Evolutionary conservation across 2,113 vertebrate species (phyloP), one percentile per base, ranked within the genome.

Genomic region (Calyptomena viridis): DNA sequence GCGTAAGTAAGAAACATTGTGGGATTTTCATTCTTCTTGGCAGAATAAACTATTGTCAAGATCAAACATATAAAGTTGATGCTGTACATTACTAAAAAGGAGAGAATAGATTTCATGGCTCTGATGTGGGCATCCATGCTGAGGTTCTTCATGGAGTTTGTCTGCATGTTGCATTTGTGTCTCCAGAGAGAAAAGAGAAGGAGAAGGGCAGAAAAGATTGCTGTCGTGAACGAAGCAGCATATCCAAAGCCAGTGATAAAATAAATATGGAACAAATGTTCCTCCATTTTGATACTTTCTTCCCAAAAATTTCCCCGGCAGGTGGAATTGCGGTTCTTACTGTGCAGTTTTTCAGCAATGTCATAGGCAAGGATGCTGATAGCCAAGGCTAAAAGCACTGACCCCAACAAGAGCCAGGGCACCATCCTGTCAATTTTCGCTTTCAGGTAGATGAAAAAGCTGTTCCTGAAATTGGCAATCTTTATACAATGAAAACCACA

Each of bases 291-390:
- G 20, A 30, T 1, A 24, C 0, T 31, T 2, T 4, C 1, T 18
- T 25, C 14, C 14, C 18, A 87, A 7, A 28, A 14, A 20, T 16
- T 25, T 66, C 3, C 13, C 0, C 0, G 1, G 1, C 3, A 1
- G 6, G 46, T 75, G 4, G 27, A 39, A 37, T 31, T 84, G 37
- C 1, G 1, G 11, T 24, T 24, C 8, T 30, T 12, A 5, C 4
- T 15, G 4, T 2, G 5, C 0, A 0, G 3, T 17, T 2, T 22
- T 3, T 53, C 28, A 17, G 2, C 1, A 4, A 22, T 0, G 2
- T 7, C 0, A 3, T 53, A 85, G 21, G 11, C 1, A 35, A 90
- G 2, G 2, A 47, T 37, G 11, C 12, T 4, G 1, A 35, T 4
- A 25, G 30, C 1, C 8, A 90, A 12, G 6, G 89, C 39, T 3